Evolutionary conservation across 1,140 invertebrate species (phyloP), one percentile per base, ranked within the genome.

Genomic region (Himalopsyche phryganea): DNA sequence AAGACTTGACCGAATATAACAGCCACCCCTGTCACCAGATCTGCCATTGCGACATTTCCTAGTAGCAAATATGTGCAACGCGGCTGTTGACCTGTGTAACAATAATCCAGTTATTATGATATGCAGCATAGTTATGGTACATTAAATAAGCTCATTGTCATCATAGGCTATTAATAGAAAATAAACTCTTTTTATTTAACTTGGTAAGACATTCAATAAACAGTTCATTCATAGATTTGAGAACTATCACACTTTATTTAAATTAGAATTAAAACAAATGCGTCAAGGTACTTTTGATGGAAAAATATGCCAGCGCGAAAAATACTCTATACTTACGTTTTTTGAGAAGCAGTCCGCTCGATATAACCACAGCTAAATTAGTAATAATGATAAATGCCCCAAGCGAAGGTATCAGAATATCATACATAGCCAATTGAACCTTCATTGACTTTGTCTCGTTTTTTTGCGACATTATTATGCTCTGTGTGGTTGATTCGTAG

Each of bases 31-130:
- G 77, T 79, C 6, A 83, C 67, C 14, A 79, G 72, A 66, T 83
- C 81, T 1, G 80, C 75, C 7, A 82, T 68, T 0, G 80, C 81
- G 2, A 83, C 78, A 66, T 83, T 83, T 3, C 81, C 81, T 6
- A 83, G 70, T 35, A 83, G 71, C 14, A 82, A 66, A 65, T 83
- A 83, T 0, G 80, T 82, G 41, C 78, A 80, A 56, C 78, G 75
- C 6, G 76, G 80, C 61, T 80, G 71, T 56, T 77, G 71, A 56
- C 79, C 80, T 82, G 61, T 2, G 9, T 28, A 28, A 9, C 23
- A 28, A 28, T 28, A 28, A 28, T 9, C 23, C 3, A 28, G 23
- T 28, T 28, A 28, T 28, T 28, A n/a, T n/a, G n/a, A n/a, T n/a
- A n/a, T n/a, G n/a, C n/a, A n/a, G n/a, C n/a, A n/a, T n/a, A n/a